These are phyloP conservation scores for Euplagia quadripunctaria DNA, from an alignment of 2,888 invertebrate species.

Conservation along the genomic window DNA sequence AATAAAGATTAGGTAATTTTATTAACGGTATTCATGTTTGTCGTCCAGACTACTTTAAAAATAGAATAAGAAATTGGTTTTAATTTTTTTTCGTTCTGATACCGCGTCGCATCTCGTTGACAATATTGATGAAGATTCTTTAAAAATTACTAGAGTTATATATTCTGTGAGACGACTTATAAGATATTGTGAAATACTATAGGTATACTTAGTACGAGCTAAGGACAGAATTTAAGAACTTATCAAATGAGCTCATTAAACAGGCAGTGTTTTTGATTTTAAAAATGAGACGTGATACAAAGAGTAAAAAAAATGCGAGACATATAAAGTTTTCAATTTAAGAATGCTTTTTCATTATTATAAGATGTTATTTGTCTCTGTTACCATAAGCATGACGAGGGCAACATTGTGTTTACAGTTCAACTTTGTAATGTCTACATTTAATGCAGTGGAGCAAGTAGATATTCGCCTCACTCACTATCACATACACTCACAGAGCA, in stretches of 20 bases:
- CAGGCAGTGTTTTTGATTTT: neutral
- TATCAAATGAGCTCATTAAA: neutral
- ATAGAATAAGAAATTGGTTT: neutral
- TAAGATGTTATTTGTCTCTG: neutral
- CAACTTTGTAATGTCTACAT: neutral
- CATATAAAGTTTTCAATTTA: neutral
- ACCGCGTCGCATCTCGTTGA: neutral
- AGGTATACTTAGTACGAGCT: neutral
- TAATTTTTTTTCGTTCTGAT: neutral
- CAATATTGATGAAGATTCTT: neutral
- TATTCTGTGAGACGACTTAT: neutral
- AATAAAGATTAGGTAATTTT: constrained; percentile 40
- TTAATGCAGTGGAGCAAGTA: too few species aligned
- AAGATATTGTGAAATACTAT: neutral
- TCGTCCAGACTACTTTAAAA: neutral
- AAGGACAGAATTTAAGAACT: neutral
- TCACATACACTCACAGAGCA: too few species aligned
- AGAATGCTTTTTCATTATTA: neutral
- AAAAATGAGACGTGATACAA: neutral
- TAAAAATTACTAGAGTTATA: neutral
- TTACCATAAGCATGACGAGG: constrained; percentile 8
- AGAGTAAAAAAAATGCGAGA: neutral
- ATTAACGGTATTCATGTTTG: constrained; percentile 34
- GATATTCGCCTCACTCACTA: too few species aligned
- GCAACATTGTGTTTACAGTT: neutral